These are phyloP conservation scores for Antrozous pallidus DNA, from an alignment of 2,797 vertebrate genomes.

Conservation along the genomic window DNA sequence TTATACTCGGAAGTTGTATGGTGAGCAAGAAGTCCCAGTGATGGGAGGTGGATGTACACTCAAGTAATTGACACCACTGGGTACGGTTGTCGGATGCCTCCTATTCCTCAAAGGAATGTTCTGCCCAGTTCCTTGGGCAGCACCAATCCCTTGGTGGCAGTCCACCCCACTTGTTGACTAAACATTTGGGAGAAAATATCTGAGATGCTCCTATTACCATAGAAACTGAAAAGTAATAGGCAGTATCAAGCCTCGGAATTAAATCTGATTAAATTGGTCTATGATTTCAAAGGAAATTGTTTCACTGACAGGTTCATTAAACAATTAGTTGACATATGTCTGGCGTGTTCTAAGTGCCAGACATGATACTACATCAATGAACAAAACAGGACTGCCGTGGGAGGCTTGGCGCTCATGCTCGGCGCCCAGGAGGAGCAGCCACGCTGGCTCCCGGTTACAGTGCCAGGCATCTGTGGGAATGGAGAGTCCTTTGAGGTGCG, in stretches of 20 bases:
- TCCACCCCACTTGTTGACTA: neutral
- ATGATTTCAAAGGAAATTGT: neutral
- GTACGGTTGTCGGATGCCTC: neutral
- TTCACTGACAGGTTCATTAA: neutral
- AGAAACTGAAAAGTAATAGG: neutral
- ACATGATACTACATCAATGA: neutral
- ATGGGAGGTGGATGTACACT: neutral
- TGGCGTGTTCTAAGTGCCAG: neutral
- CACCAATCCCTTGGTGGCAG: neutral
- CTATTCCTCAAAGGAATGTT: neutral
- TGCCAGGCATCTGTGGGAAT: neutral
- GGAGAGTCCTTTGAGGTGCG: neutral
- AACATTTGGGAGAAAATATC: neutral
- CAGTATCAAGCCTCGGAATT: neutral
- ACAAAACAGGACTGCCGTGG: neutral
- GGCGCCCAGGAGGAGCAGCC: neutral
- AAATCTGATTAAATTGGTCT: neutral
- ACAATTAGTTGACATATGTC: neutral
- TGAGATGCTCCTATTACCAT: neutral
- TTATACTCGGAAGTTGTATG: neutral
- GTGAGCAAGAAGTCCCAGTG: neutral
- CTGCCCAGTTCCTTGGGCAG: neutral
- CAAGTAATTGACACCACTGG: neutral
- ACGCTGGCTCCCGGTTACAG: neutral
- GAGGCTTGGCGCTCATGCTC: neutral